Evolutionary conservation across 2,797 vertebrate species (phyloP).

Genomic region (Podarcis siculus): DNA sequence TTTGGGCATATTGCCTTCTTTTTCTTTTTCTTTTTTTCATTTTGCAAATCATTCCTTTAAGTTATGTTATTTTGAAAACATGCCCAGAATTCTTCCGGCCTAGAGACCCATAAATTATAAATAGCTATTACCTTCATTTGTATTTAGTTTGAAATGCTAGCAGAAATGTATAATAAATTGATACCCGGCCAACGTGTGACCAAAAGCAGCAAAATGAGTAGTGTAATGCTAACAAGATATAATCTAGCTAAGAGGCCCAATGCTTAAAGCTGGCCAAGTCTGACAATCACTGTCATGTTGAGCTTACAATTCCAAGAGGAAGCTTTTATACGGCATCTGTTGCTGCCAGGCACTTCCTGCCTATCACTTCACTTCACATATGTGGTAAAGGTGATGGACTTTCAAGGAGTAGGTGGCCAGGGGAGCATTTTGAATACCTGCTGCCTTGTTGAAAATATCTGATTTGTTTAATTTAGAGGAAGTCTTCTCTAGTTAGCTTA

Average conservation of each 20-base stretch:
- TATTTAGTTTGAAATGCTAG: conserved; percentile 55
- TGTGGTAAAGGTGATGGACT: conserved; percentile 7
- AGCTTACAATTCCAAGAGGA: conserved; percentile 58
- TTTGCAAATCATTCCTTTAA: conserved; percentile 20
- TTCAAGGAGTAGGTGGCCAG: conserved; percentile 26
- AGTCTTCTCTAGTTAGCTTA: no score
- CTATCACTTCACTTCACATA: conserved; percentile 18
- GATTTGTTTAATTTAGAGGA: not conserved
- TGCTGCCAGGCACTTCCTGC: conserved; percentile 20
- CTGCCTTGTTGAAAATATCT: not conserved
- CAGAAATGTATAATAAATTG: conserved; percentile 50
- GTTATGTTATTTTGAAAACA: conserved; percentile 37
- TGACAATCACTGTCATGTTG: conserved; percentile 42
- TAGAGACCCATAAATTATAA: conserved; percentile 37
- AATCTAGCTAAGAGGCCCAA: conserved; percentile 36
- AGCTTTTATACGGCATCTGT: conserved; percentile 37
- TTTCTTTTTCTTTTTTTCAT: not conserved
- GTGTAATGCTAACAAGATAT: conserved; percentile 53
- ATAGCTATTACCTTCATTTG: conserved; percentile 35
- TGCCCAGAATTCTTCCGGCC: conserved; percentile 33
- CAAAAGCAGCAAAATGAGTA: conserved; percentile 44
- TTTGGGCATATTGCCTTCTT: conserved; percentile 24
- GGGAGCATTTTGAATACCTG: not conserved
- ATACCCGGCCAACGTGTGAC: conserved; percentile 37
- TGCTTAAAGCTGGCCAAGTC: conserved; percentile 29